Evolutionary conservation across 2,888 invertebrate genomes (phyloP).

Genomic region (Orthonychiurus folsomi): DNA sequence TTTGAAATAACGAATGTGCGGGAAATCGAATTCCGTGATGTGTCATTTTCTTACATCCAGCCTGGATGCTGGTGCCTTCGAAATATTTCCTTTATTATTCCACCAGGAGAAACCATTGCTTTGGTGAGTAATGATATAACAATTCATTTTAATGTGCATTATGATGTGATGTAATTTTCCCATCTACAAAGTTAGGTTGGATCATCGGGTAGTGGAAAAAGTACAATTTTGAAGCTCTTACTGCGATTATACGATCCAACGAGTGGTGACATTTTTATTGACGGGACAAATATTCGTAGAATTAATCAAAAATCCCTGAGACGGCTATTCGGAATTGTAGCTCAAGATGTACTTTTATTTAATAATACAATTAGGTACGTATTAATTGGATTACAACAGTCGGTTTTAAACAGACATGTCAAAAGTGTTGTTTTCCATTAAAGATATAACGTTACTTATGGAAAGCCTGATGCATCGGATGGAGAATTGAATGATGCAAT

Average conservation of each 20-base stretch:
- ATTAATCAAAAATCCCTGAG: neutral
- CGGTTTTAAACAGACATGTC: neutral
- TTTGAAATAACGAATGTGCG: neutral
- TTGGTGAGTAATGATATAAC: neutral
- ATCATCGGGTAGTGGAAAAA: neutral
- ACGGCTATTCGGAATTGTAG: neutral
- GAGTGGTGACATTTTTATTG: neutral
- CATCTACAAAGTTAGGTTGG: conserved; percentile 1
- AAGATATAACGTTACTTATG: neutral
- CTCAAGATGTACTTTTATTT: neutral
- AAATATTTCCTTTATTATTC: neutral
- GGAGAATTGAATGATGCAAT: neutral
- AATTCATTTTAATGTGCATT: neutral
- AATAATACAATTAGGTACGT: neutral
- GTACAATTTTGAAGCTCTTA: neutral
- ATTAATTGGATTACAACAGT: neutral
- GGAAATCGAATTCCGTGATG: neutral
- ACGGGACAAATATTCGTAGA: neutral
- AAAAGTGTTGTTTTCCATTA: neutral
- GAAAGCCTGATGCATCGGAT: neutral
- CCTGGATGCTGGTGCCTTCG: neutral
- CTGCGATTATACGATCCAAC: conserved; percentile 2
- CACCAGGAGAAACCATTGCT: neutral
- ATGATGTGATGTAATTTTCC: neutral
- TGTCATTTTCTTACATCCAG: neutral